phyloP scores from a whole-genome alignment of 2,113 vertebrate genomes.

The Myiozetetes cayanensis region DNA sequence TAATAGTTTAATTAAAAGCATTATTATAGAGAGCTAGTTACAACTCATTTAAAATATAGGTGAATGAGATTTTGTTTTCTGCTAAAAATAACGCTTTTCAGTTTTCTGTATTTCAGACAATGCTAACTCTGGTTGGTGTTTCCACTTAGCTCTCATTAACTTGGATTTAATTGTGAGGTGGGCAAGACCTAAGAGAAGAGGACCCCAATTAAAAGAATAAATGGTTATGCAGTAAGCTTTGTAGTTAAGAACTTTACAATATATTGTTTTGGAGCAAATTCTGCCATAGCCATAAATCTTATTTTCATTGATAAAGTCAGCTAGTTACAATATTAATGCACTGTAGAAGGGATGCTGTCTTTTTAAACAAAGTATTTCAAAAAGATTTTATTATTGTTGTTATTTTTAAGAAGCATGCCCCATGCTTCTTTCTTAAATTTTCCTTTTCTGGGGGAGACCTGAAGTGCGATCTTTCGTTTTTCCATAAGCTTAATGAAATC shows the following conservation, averaged over 20 bases:
- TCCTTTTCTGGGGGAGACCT: neutral
- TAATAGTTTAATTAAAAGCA: slow-evolving; percentile 46
- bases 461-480: neutral
- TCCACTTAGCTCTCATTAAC: slow-evolving; percentile 10
- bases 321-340: slow-evolving; percentile 18
- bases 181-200: neutral
- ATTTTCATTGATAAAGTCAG: neutral
- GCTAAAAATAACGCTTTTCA: neutral
- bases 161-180: neutral
- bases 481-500: slow-evolving; percentile 22
- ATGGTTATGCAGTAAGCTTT: slow-evolving; percentile 1
- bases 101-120: neutral
- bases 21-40: slow-evolving; percentile 40
- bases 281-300: neutral
- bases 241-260: neutral
- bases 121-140: neutral
- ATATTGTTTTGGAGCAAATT: neutral
- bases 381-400: slow-evolving; percentile 5
- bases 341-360: neutral
- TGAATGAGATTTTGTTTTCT: neutral
- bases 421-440: neutral
- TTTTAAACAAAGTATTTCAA: slow-evolving; percentile 27
- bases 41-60: neutral
- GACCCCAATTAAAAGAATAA: neutral
- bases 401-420: neutral